Evolutionary conservation across 2,888 invertebrate species (phyloP), one percentile per base, ranked within the genome.

Genomic region (Clistopyga incitator): DNA sequence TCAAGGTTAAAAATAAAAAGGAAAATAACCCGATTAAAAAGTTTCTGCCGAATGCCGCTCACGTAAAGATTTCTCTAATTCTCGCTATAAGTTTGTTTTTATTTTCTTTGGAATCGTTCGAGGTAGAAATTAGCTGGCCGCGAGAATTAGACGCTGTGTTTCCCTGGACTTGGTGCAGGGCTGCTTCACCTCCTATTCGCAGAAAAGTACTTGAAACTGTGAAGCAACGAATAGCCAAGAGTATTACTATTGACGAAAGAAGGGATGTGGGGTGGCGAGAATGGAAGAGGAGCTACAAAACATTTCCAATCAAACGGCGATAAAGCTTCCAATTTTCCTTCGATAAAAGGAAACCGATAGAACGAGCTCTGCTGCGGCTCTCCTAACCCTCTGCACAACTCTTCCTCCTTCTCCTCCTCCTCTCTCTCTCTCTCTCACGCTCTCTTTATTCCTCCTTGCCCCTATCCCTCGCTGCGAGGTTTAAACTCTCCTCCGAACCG

Each of bases 251-350:
- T 70, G 56, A 65, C 75, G 78, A 76, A 78, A 76, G 52, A 59
- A 34, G 38, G 25, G 11, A 29, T 38, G 52, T n/a, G 72, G 18
- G 61, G 56, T 45, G 25, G 67, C 15, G 71, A 61, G 70, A n/a
- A 34, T 64, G 72, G 75, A 67, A 61, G 61, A 67, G 42, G 79
- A 61, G 80, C 78, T 82, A 84, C 71, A 86, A 86, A 88, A 87
- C 86, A 87, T 87, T 90, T 89, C 87, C 88, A 87, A 89, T 90
- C 88, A 88, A 88, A 85, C 84, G 86, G 81, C 88, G 85, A 88
- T 88, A 90, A 90, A 90, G 89, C 88, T 85, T 86, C 88, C 88
- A 89, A 90, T 90, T 90, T 90, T 88, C 87, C 86, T 78, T 79
- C 84, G 81, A 80, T 79, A 83, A 85, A 84, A 72, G 82, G 83